Evolutionary conservation across 2,888 invertebrate genomes (phyloP).

Genomic region (Ctenicera cuprea): DNA sequence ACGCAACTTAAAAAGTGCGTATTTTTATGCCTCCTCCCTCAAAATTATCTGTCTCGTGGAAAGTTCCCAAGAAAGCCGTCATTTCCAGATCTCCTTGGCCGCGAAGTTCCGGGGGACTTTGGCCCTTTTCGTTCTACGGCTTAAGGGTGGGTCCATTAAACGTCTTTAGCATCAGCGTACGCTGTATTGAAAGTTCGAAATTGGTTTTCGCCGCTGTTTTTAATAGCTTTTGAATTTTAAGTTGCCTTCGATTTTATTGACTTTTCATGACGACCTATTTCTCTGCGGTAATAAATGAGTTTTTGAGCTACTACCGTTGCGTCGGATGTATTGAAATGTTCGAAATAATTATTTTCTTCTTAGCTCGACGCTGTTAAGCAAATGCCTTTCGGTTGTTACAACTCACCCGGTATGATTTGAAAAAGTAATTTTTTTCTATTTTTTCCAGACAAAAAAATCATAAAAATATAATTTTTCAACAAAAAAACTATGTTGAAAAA

Average conservation of each 20-base stretch:
- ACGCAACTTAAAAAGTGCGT: no score
- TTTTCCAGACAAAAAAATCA: no score
- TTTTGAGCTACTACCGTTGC: constrained; percentile 2
- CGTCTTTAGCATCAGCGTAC: constrained; percentile 43
- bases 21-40: neutral
- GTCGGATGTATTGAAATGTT: neutral
- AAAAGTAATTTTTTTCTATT: no score
- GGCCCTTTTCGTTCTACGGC: constrained; percentile 24
- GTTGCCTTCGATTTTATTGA: constrained; percentile 49
- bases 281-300: constrained; percentile 41
- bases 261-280: constrained; percentile 48
- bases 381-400: no score
- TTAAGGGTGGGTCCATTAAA: constrained; percentile 38
- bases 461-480: no score
- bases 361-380: no score
- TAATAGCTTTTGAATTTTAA: constrained; percentile 53
- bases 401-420: no score
- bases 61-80: constrained; percentile 48
- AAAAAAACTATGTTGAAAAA: no score
- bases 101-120: constrained; percentile 38
- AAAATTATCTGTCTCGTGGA: neutral
- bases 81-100: constrained; percentile 49
- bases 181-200: constrained; percentile 52
- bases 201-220: constrained; percentile 53
- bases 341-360: constrained; percentile 8